Evolutionary conservation across 2,888 invertebrate genomes (phyloP).

Genomic region (Microchrysa polita): DNA sequence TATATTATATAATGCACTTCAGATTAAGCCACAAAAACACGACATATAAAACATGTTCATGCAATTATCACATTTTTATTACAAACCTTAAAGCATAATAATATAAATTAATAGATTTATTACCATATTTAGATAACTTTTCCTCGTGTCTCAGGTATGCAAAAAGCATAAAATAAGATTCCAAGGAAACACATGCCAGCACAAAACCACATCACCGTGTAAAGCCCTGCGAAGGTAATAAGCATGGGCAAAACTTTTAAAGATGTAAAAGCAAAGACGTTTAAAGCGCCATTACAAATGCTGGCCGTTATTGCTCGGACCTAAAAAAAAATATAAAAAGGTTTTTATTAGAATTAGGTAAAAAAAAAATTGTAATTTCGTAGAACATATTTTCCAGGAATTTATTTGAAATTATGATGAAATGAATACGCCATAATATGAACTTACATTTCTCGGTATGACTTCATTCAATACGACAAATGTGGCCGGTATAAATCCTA

Average conservation of each 20-base stretch:
- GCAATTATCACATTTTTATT: not conserved
- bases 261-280: conserved; percentile 47
- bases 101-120: not conserved
- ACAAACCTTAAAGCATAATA: not conserved
- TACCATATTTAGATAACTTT: conserved; percentile 50
- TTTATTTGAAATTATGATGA: not conserved
- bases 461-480: conserved; percentile 51
- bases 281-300: conserved; percentile 47
- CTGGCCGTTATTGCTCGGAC: conserved; percentile 47
- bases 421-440: not conserved
- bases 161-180: conserved; percentile 56
- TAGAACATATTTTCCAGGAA: not conserved
- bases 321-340: conserved; percentile 34
- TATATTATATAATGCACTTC: too few relatives aligned
- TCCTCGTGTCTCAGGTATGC: conserved; percentile 60
- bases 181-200: conserved; percentile 55
- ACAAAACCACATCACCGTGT: conserved; percentile 60
- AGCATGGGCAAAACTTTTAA: conserved; percentile 56
- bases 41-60: too few relatives aligned
- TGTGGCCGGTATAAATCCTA: conserved; percentile 49
- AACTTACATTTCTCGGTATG: conserved; percentile 50
- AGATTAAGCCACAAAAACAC: too few relatives aligned
- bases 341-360: too few relatives aligned
- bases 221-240: conserved; percentile 55
- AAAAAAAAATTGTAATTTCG: too few relatives aligned